phyloP scores from a whole-genome alignment of 2,113 vertebrate species.

The Cyanistes caeruleus region DNA sequence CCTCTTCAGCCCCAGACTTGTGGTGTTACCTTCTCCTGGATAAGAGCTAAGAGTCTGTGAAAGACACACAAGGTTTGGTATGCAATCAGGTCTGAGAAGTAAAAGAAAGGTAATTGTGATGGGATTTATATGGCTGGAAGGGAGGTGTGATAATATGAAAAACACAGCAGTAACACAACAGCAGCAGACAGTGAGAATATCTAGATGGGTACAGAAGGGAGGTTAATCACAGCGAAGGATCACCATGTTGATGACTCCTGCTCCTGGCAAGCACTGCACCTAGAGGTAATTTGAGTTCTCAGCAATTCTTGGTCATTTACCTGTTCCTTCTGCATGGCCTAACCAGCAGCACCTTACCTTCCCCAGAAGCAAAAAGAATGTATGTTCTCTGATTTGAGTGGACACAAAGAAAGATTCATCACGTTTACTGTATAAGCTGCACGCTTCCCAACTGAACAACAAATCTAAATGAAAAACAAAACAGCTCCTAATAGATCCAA shows the following conservation, averaged over 20 bases:
- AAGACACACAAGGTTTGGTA: not conserved
- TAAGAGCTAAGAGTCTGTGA: not conserved
- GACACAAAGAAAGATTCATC: not conserved
- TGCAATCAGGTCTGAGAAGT: not conserved
- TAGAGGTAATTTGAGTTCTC: not conserved
- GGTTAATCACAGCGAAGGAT: not conserved
- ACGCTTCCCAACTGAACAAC: not conserved
- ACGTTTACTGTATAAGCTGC: not conserved
- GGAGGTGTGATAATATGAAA: not conserved
- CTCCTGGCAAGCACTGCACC: not conserved
- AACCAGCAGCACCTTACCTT: not conserved
- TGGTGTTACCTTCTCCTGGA: not conserved
- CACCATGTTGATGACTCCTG: not conserved
- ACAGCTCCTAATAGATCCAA: not conserved
- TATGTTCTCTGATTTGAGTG: not conserved
- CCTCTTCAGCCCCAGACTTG: not conserved
- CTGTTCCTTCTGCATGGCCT: not conserved
- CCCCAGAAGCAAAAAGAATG: not conserved
- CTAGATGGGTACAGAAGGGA: not conserved
- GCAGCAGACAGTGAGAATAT: not conserved
- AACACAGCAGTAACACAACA: not conserved
- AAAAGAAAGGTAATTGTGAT: not conserved
- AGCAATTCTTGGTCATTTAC: not conserved
- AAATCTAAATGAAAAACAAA: not conserved
- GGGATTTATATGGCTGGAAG: not conserved